Evolutionary conservation across 1,140 invertebrate genomes (phyloP), one percentile per base, ranked within the genome.

Genomic region (Gryllus bimaculatus): DNA sequence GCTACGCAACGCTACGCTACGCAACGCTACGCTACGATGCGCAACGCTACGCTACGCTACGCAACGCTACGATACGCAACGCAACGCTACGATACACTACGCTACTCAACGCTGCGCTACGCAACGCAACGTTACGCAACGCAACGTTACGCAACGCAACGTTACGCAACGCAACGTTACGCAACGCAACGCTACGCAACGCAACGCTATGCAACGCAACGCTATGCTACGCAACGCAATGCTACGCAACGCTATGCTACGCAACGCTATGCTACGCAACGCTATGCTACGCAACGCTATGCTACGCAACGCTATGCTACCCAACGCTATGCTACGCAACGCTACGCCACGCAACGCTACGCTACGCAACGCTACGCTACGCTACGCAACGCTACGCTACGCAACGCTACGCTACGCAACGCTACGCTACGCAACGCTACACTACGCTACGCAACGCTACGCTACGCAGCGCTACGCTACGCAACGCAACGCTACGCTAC

Each of bases 371-470:
- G n/a, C 73, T 73, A n/a, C 73, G n/a, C 73, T 73, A n/a, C 73
- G n/a, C 73, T 73, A 73, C 13, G n/a, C 73, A 73, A n/a, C 73
- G n/a, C 73, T 73, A 73, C 13, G n/a, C 73, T 15, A n/a, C 73
- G n/a, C 73, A 15, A n/a, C n/a, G 73, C 13, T 15, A n/a, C 73
- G 73, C 73, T 73, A n/a, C n/a, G n/a, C 73, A 15, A n/a, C 73
- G n/a, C 73, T 73, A n/a, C 73, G 73, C 73, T 73, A n/a, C 73
- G n/a, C 73, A 73, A n/a, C 73, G 73, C 73, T 73, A 73, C 73
- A 73, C 73, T 73, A n/a, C 73, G n/a, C 73, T 73, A n/a, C 73
- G 73, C 73, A 15, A n/a, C 13, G n/a, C 73, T 73, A 73, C n/a
- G 73, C 73, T 73, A 73, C 73, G n/a, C 73, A 15, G 73, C 13